Percentiles rank a stretch among this genome's conserved stretches.
These are phyloP conservation scores for Harmothoe impar DNA, from an alignment of 2,888 invertebrate species.

Conservation along the genomic window DNA sequence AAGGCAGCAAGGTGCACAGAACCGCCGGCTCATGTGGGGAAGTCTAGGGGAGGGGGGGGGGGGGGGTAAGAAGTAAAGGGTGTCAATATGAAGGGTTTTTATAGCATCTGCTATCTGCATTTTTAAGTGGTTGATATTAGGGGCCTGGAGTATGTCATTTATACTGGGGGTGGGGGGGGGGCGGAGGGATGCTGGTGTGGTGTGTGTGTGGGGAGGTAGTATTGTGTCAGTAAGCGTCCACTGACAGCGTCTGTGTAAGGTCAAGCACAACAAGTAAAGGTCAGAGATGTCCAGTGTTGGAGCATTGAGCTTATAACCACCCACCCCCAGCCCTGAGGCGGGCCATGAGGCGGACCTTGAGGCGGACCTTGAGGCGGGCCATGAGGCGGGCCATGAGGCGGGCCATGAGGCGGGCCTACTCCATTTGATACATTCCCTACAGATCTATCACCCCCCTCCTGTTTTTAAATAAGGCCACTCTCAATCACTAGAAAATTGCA, in stretches of 20 bases:
- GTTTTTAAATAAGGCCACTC: too few species aligned
- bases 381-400: too few species aligned
- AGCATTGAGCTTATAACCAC: background rate
- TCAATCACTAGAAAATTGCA: too few species aligned
- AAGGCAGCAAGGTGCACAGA: background rate
- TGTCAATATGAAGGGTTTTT: background rate
- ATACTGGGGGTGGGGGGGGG: background rate
- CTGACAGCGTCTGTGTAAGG: background rate
- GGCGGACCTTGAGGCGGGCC: too few species aligned
- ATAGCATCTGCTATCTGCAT: too few species aligned
- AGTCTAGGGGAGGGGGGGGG: background rate
- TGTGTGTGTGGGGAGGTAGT: background rate
- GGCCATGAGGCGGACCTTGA: too few species aligned
- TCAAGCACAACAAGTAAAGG: background rate
- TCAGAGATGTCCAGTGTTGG: background rate
- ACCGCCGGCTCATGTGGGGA: background rate
- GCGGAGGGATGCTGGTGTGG: background rate
- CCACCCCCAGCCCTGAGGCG: too few species aligned
- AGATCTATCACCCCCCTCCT: too few species aligned
- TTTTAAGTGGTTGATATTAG: background rate
- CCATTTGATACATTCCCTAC: too few species aligned
- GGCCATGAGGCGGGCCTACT: too few species aligned
- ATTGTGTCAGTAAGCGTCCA: background rate
- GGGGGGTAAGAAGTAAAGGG: background rate
- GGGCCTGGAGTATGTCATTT: background rate